phyloP scores from a whole-genome alignment of 1,140 invertebrate genomes.

The Atta texana region DNA sequence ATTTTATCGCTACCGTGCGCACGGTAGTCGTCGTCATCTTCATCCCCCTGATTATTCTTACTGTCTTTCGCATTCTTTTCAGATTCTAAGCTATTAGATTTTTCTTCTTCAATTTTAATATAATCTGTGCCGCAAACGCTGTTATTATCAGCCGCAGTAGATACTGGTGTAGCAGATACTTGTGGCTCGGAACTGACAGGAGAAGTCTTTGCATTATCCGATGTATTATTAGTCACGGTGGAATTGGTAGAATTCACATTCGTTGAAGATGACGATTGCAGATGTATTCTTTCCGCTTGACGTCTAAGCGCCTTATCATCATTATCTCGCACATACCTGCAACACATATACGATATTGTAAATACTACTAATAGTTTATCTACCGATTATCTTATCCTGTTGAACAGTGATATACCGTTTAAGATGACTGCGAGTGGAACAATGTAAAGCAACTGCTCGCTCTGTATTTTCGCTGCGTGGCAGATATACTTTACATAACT shows the following conservation, averaged over 20 bases:
- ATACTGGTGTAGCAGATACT: constrained; percentile 53
- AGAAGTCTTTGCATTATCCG: constrained; percentile 73
- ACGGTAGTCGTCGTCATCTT: constrained; percentile 86
- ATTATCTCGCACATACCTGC: constrained; percentile 89
- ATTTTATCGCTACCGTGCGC: constrained; percentile 88
- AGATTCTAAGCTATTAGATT: constrained; percentile 71
- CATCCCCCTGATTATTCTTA: constrained; percentile 76
- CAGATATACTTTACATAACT: constrained; percentile 91
- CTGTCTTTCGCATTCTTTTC: constrained; percentile 69
- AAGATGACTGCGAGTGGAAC: constrained; percentile 90
- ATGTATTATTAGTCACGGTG: constrained; percentile 60
- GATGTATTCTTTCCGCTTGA: constrained; percentile 89
- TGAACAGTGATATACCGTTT: constrained; percentile 84
- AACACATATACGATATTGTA: constrained; percentile 17
- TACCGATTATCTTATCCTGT: background rate
- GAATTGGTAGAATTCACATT: constrained; percentile 67
- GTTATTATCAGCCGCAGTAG: constrained; percentile 52
- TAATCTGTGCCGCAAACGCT: constrained; percentile 53
- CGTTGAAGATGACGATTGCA: constrained; percentile 81
- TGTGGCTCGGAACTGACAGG: constrained; percentile 73
- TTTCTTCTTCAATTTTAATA: constrained; percentile 69
- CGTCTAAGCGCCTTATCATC: constrained; percentile 90
- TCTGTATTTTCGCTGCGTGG: constrained; percentile 88
- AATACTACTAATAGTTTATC: background rate
- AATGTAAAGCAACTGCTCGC: constrained; percentile 89